Conservation (phyloP, 1,140 invertebrate genomes). For the Megalopta genalis region DNA sequence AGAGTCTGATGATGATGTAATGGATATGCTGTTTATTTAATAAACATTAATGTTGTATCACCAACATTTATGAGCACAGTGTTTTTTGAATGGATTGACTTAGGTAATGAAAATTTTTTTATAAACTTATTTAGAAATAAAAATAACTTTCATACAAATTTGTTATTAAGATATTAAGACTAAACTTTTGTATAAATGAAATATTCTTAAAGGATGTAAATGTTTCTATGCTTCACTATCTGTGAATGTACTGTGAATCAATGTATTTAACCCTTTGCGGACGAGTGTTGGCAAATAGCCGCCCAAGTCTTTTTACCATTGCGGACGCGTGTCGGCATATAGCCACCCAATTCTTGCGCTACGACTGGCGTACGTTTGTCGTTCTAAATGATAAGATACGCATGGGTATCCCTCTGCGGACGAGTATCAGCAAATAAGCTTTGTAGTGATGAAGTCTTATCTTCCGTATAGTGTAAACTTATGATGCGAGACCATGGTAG, state of each 20-base stretch:
- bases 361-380: not conserved
- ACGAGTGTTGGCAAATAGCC: slow-evolving; percentile 4
- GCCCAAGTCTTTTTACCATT: not conserved
- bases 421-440: not conserved
- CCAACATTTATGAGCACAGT: not conserved
- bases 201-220: no score
- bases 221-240: no score
- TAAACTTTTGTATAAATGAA: no score
- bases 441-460: not conserved
- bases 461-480: not conserved
- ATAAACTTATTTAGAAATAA: slow-evolving; percentile 1
- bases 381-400: not conserved
- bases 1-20: slow-evolving; percentile 70
- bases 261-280: not conserved
- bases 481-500: not conserved
- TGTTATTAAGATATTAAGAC: not conserved
- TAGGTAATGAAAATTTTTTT: not conserved
- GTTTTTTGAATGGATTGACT: not conserved
- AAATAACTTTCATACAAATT: not conserved
- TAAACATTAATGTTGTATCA: not conserved
- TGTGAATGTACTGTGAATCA: no score
- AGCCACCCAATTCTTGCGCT: no score
- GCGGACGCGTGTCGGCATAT: not conserved
- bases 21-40: slow-evolving; percentile 23
- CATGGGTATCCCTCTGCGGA: no score